Evolutionary conservation across 92 coral and sea anemone genomes (phyloP), one percentile per base, ranked within the genome.

Genomic region (Scolanthus callimorphus): DNA sequence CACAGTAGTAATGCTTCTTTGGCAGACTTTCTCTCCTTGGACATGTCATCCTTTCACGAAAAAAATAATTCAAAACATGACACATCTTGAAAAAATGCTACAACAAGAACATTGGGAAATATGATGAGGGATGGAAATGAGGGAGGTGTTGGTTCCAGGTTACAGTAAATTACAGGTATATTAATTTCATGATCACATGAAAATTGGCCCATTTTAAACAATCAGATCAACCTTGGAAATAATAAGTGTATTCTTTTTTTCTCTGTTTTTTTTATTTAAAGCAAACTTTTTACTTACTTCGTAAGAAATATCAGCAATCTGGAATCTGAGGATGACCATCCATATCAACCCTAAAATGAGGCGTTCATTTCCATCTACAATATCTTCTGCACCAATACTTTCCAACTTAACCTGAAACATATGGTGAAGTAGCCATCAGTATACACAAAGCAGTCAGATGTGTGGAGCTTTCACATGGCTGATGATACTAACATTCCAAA

Each of bases 361-460:
- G 45, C 78, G 79, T 27, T 82, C 96, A 78, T 92, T 92, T 44
- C 98, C 98, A 70, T 92, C 98, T 43, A 92, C 96, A 45, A 92
- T 68, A 46, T 92, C 98, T 47, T 88, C 96, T 21, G 98, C 96
- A 17, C 98, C 98, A 65, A 92, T 85, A 65, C 96, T 83, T 55
- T 80, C 98, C 58, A 92, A 31, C 38, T 92, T 83, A 11, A 92
- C 98, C 98, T 92, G 59, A 0, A 59, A 31, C 26, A 22, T 62
- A 59, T 3, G n/a, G 6, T 0, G 24, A 8, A 56, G 22, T 17
- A 22, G 29, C 4, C 25, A 22, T 23, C 29, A 17, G 58, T 6
- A 15, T 34, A 34, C 6, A 34, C 8, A 15, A 34, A 34, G 41
- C 8, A 6, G 41, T 34, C 15, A 34, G 41, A 34, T 6, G 41